A percentile compares a stretch with the other conserved stretches of the same genome.
Conservation (phyloP, 2,888 invertebrate species). For the Sinelater perroti region DNA sequence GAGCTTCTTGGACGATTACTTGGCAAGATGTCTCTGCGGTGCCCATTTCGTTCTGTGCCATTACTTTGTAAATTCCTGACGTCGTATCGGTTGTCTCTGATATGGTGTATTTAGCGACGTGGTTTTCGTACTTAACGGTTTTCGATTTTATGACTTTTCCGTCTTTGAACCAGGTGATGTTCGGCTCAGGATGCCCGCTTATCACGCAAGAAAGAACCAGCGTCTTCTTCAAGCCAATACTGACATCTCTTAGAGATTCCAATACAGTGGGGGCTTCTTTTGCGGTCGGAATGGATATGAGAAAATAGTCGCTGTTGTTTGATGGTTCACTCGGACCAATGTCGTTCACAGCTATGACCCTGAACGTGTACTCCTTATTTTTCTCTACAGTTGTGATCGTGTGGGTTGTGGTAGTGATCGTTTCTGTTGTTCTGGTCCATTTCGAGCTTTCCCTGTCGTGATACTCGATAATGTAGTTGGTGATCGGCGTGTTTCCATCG, state of each 20-base stretch:
- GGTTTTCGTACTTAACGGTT: conserved; percentile 71
- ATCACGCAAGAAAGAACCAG: conserved; percentile 80
- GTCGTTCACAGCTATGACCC: conserved; percentile 85
- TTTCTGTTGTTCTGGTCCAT: conserved; percentile 73
- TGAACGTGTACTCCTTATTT: conserved; percentile 80
- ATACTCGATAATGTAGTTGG: conserved; percentile 85
- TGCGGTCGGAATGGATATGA: conserved; percentile 65
- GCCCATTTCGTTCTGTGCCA: conserved; percentile 58
- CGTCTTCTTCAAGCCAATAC: conserved; percentile 70
- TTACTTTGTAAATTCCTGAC: conserved; percentile 74
- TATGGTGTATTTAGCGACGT: conserved; percentile 73
- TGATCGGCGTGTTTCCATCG: conserved; percentile 87
- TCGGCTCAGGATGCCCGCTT: conserved; percentile 78
- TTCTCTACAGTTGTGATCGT: conserved; percentile 72
- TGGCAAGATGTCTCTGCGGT: conserved; percentile 72
- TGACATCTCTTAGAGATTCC: conserved; percentile 73
- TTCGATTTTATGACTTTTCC: conserved; percentile 67
- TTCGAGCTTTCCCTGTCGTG: conserved; percentile 75
- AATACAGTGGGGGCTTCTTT: conserved; percentile 72
- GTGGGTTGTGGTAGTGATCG: conserved; percentile 70
- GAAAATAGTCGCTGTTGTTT: conserved; percentile 72
- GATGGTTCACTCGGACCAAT: conserved; percentile 83
- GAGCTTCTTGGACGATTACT: conserved; percentile 73
- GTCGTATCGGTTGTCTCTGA: conserved; percentile 67
- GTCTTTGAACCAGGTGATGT: conserved; percentile 78